Conservation (phyloP, 2,888 invertebrate species). For the Tenthredo amoena region DNA sequence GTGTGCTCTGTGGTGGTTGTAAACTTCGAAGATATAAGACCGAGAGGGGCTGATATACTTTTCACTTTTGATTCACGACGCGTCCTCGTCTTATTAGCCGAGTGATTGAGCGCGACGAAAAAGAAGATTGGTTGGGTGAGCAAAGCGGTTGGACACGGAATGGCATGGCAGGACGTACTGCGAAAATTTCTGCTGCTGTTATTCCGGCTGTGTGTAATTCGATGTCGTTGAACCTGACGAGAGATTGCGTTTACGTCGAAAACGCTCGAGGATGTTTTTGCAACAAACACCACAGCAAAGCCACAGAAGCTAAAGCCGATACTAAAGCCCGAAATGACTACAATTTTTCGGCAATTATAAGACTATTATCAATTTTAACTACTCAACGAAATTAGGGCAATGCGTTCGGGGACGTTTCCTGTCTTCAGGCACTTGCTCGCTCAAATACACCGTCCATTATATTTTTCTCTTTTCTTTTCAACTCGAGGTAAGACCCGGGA, state of each 20-base stretch:
- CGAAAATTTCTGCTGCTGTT: conserved; percentile 26
- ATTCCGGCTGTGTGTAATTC: neutral
- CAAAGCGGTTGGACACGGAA: conserved; percentile 6
- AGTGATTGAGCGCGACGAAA: conserved; percentile 15
- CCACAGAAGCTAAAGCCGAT: conserved; percentile 13
- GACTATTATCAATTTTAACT: conserved; percentile 45
- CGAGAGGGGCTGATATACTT: neutral
- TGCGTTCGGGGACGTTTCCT: neutral
- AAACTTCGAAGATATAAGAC: neutral
- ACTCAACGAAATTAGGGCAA: conserved; percentile 14
- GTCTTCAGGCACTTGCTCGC: neutral
- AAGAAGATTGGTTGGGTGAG: conserved; percentile 27
- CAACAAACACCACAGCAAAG: neutral
- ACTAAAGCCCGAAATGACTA: conserved; percentile 21
- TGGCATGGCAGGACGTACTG: neutral
- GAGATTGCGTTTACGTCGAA: neutral
- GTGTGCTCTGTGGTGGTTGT: neutral
- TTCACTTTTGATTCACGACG: conserved; percentile 35
- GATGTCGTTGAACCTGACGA: conserved; percentile 33
- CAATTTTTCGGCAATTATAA: conserved; percentile 46
- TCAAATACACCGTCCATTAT: neutral
- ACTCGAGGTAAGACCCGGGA: neutral
- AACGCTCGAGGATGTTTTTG: conserved; percentile 24
- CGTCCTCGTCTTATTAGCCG: conserved; percentile 41
- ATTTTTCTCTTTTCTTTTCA: neutral